Base-by-base conservation (phyloP, 2,113 vertebrate genomes). In the Ptyas mucosa region DNA sequence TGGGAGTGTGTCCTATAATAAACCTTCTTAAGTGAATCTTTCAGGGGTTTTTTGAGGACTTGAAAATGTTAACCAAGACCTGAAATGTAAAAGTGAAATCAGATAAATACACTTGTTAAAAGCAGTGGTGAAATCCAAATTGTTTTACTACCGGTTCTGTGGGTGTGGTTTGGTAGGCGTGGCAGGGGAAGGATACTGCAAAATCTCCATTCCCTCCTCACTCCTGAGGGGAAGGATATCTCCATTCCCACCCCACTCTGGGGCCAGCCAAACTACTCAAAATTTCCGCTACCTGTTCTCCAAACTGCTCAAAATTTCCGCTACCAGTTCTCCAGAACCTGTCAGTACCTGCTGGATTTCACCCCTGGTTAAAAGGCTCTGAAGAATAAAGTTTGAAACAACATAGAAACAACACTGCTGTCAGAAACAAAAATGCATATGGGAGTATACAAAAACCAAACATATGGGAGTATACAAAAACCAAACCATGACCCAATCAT, bases 371-470 rank as follows among this genome's bases (percentile, higher is more conserved):
- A 53, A 69, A 61, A 39, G 88, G 57, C 51, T 49, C 3, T 0
- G 24, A 85, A 58, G 14, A 91, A 64, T 95, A 90, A 94, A 12
- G 23, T 51, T 51, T 8, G 91, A 93, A 93, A 34, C 20, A 52
- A 93, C 46, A 49, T 49, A 49, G 46, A 46, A 46, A 46, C 4
- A 46, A 46, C 43, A 46, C 43, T 46, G 43, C 43, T 46, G 4
- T 46, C 43, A 46, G 43, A 46, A 46, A 46, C 43, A 46, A 46
- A 46, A 46, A 46, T 46, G 3, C 69, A 81, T 20, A 81, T 81
- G 69, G n/a, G 34, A 39, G 69, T 39, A 81, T 15, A 81, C 15
- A 81, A 8, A 81, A 75, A 18, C 34, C 7, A 39, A 39, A 81
- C 69, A 81, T 20, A 81, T 81, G 69, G n/a, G n/a, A 34, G 69